Evolutionary conservation across 2,888 invertebrate genomes (phyloP), one percentile per base, ranked within the genome.

Genomic region (Trachelus tabidus): DNA sequence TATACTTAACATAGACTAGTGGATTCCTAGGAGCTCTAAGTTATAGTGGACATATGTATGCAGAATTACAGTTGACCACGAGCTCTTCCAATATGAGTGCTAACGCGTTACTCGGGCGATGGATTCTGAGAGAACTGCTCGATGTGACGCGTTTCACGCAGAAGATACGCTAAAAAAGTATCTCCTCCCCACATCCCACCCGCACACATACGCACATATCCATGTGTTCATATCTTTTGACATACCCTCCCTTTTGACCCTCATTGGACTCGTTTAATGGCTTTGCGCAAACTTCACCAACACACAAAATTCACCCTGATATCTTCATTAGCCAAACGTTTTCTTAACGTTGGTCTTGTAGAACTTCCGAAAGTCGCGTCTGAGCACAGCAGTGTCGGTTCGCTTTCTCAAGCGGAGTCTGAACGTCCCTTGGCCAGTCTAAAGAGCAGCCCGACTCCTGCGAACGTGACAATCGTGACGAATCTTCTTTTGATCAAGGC

Each of bases 141-240:
- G 92, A 92, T 73, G 92, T 92, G 83, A 93, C 93, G 1, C 92
- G 90, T 82, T 93, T 93, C 2, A 92, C 92, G 82, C 93, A 93
- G n/a, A 91, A 90, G 6, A 90, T 88, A 82, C 93, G 93, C n/a
- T 92, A 90, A 83, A 76, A 79, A 34, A 31, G 30, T n/a, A 11
- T 12, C n/a, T 69, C 69, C 69, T n/a, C n/a, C 9, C 34, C 34
- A 34, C 34, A 34, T 11, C 34, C 34, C 11, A 34, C 9, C 1
- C 34, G 1, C 31, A 31, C 34, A 34, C 34, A 11, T 9, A 34
- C 0, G 9, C 9, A 9, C 34, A 34, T 9, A 11, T 34, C 34
- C 34, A 34, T 11, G 34, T 34, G 11, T 4, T 37, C 37, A 11
- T 73, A 31, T 35, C n/a, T 34, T 30, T 68, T 76, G 30, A 73